These are phyloP conservation scores for Ecdyonurus torrentis DNA, from an alignment of 2,888 invertebrate genomes.

Conservation along the genomic window DNA sequence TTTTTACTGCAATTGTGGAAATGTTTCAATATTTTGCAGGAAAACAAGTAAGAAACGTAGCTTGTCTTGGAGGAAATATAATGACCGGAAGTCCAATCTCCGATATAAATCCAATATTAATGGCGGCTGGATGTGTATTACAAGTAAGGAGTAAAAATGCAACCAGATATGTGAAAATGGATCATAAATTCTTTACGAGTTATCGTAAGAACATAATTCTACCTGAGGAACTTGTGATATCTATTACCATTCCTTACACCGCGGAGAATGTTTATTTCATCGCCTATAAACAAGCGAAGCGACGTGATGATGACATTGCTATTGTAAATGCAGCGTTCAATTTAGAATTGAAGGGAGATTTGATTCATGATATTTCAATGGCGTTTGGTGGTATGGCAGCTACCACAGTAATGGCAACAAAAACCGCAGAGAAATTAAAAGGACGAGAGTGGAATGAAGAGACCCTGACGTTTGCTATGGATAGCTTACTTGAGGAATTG, in stretches of 20 bases:
- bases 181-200: slow-evolving; percentile 65
- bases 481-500: slow-evolving; percentile 52
- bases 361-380: slow-evolving; percentile 44
- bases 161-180: slow-evolving; percentile 43
- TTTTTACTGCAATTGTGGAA: slow-evolving; percentile 22
- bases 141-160: slow-evolving; percentile 41
- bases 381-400: slow-evolving; percentile 93
- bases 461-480: slow-evolving; percentile 41
- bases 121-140: slow-evolving; percentile 53
- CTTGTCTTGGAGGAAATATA: slow-evolving; percentile 78
- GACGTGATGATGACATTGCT: slow-evolving; percentile 89
- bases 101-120: slow-evolving; percentile 81
- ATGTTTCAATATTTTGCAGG: slow-evolving; percentile 37
- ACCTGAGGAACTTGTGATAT: slow-evolving; percentile 62
- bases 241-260: slow-evolving; percentile 62
- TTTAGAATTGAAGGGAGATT: slow-evolving; percentile 39
- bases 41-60: slow-evolving; percentile 35
- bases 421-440: slow-evolving; percentile 40
- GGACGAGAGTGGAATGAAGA: slow-evolving; percentile 45
- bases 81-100: slow-evolving; percentile 94
- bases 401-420: slow-evolving; percentile 54
- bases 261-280: slow-evolving; percentile 51
- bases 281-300: slow-evolving; percentile 79
- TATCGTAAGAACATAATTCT: slow-evolving; percentile 62
- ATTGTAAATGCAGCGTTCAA: slow-evolving; percentile 81